These are phyloP conservation scores for Eugnorisma glareosa DNA, from an alignment of 2,888 invertebrate species.

Conservation along the genomic window DNA sequence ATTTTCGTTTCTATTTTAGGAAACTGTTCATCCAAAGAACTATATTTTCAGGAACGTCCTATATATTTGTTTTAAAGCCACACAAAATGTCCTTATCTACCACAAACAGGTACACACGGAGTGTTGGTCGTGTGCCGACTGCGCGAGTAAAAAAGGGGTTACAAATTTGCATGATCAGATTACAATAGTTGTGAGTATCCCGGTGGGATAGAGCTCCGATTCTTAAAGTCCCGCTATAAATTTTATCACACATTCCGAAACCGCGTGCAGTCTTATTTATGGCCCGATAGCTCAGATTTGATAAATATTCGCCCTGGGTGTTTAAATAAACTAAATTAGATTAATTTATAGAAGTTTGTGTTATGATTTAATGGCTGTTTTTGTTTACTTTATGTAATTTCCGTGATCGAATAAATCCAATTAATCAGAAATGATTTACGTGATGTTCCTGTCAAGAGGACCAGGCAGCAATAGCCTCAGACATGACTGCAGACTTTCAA, in stretches of 20 bases:
- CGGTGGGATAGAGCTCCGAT: constrained; percentile 83
- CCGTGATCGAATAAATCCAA: constrained; percentile 22
- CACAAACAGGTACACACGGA: constrained; percentile 5
- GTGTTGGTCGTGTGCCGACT: constrained; percentile 44
- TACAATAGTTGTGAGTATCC: constrained; percentile 63
- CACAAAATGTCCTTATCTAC: constrained; percentile 6
- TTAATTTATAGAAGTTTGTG: constrained; percentile 69
- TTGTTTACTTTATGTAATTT: constrained; percentile 43
- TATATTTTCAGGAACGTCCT: not conserved
- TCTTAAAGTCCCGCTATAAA: constrained; percentile 85
- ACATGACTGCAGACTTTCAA: too few species aligned
- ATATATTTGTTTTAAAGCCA: constrained; percentile 7
- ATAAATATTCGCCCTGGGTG: constrained; percentile 79
- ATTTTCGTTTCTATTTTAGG: not conserved
- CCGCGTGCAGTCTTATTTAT: constrained; percentile 85
- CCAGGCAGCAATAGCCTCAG: too few species aligned
- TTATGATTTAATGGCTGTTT: constrained; percentile 55
- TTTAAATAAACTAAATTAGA: constrained; percentile 74
- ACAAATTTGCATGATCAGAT: constrained; percentile 78
- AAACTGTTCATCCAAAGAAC: not conserved
- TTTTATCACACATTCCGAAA: constrained; percentile 80
- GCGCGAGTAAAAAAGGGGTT: constrained; percentile 50
- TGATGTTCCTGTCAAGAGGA: not conserved
- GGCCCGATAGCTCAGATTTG: constrained; percentile 77
- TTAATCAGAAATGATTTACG: constrained; percentile 4